Conservation (phyloP, 2,113 vertebrate species). For the Eulemur rufifrons region DNA sequence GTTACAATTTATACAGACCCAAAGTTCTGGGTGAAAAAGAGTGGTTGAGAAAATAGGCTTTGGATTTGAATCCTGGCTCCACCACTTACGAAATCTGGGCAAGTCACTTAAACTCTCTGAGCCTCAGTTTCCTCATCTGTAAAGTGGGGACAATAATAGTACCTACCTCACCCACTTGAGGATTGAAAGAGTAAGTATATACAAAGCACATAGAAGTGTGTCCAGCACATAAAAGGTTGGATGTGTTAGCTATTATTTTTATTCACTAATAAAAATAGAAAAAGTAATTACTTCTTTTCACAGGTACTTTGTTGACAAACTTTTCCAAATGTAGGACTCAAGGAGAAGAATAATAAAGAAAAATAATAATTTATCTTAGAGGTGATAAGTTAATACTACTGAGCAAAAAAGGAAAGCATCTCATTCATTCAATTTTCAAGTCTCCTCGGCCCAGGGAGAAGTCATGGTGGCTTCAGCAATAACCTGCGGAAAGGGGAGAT, state of each 20-base stretch:
- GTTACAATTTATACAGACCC: neutral
- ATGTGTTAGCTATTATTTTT: neutral
- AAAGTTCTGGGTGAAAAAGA: neutral
- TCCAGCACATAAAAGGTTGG: neutral
- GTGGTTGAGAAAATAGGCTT: neutral
- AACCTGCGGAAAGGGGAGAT: neutral
- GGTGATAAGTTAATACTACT: neutral
- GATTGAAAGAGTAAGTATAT: neutral
- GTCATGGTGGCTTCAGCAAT: neutral
- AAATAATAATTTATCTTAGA: neutral
- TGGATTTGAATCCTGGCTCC: neutral
- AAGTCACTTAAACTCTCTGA: neutral
- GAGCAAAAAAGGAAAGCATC: neutral
- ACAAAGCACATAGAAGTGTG: neutral
- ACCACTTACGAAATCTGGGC: neutral
- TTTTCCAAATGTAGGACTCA: neutral
- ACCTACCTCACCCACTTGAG: neutral
- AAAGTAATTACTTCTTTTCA: neutral
- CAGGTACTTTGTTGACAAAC: neutral
- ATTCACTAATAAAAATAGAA: neutral
- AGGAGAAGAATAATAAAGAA: neutral
- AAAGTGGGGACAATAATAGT: neutral
- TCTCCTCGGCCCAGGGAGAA: neutral
- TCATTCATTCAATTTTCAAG: neutral
- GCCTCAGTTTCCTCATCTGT: neutral